Evolutionary conservation across 2,797 vertebrate genomes (phyloP), one percentile per base, ranked within the genome.

Genomic region (Spatula versicolor): DNA sequence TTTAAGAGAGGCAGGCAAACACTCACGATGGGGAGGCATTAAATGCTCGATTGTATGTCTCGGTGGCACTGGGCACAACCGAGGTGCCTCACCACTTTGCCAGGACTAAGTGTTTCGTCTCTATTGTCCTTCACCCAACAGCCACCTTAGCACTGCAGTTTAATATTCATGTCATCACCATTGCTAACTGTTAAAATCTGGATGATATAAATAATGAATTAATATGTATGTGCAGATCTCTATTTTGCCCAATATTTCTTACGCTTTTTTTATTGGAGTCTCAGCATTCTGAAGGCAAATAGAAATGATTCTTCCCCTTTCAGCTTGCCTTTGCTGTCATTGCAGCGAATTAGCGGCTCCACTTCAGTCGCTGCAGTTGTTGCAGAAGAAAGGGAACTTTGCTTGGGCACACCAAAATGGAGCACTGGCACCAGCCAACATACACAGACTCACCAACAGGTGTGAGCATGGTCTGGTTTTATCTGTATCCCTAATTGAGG

Each of bases 361-460:
- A 9, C 30, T 66, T 72, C 35, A 46, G 21, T 46, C 5, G 1
- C 20, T 25, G 22, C 6, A 16, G 30, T 30, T 58, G n/a, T 12
- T 11, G 3, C 18, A 55, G 28, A 69, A 5, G n/a, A 85, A 52
- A 72, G 21, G 13, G 22, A 12, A 21, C 37, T 58, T 90, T 62
- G 33, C 18, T 31, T 3, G 5, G n/a, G 9, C 33, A 21, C 46
- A 15, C 35, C 77, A 55, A 83, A 72, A 67, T 0, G 7, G 59
- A 54, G 48, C 1, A 12, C 20, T 48, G 43, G 15, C 11, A 23
- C 16, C 11, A 35, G 21, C 4, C 0, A 1, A 25, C 2, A 0
- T 6, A 15, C 0, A 0, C 30, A 20, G 17, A 39, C 1, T 2
- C 1, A 5, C 28, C 18, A 1, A 10, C 5, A 5, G 54, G 9